These are phyloP conservation scores for Calyptommatus sinebrachiatus DNA, from an alignment of 2,113 vertebrate species.

Conservation along the genomic window DNA sequence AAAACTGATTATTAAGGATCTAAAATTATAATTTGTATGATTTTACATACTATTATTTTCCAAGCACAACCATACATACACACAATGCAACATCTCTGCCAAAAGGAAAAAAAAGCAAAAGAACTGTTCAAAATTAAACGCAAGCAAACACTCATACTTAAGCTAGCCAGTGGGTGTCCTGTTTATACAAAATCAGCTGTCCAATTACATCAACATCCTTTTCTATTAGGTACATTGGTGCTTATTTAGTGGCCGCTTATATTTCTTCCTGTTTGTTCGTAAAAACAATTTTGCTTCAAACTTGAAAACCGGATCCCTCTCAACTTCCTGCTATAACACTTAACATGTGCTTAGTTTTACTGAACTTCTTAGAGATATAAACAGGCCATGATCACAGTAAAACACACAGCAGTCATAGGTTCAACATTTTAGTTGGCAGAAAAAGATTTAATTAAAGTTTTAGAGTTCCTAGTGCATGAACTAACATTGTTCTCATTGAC, in stretches of 20 bases:
- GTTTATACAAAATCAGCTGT: neutral
- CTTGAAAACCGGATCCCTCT: neutral
- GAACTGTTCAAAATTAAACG: too few relatives aligned
- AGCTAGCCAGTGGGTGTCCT: neutral
- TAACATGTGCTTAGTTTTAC: conserved; percentile 10
- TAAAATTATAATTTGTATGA: neutral
- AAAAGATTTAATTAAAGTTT: neutral
- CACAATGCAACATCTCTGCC: neutral
- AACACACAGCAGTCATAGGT: neutral
- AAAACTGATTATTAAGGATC: neutral
- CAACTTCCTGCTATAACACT: neutral
- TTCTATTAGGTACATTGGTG: neutral
- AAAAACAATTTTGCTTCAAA: conserved; percentile 31
- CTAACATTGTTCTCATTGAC: too few relatives aligned
- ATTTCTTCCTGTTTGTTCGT: neutral
- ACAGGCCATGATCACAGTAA: fast-evolving
- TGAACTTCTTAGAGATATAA: neutral
- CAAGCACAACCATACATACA: neutral
- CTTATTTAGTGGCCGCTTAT: neutral
- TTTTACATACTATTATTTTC: neutral
- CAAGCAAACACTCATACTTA: too few relatives aligned
- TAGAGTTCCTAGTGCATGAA: neutral
- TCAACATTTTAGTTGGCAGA: conserved; percentile 7
- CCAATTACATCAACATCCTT: conserved; percentile 9
- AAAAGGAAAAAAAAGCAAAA: neutral